A percentile compares a stretch with the other conserved stretches of the same genome.
Evolutionary conservation across 2,888 invertebrate species (phyloP).

Genomic region (Callosobruchus maculatus): DNA sequence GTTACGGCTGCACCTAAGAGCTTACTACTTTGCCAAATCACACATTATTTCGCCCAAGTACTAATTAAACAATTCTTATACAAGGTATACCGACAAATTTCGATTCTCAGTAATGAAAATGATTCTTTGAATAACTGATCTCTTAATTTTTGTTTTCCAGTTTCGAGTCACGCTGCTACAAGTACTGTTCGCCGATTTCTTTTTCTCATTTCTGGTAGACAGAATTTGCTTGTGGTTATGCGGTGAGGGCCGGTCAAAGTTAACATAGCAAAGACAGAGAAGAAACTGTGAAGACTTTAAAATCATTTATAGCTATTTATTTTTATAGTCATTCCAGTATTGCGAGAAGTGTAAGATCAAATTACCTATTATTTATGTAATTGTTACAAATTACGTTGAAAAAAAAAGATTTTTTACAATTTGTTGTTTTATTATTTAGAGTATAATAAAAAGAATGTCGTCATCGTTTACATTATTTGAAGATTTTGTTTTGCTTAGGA

Average conservation of each 20-base stretch:
- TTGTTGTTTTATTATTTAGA: too few species aligned
- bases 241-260: conserved; percentile 67
- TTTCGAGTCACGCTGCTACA: conserved; percentile 82
- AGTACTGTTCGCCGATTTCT: conserved; percentile 81
- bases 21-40: too few species aligned
- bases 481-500: too few species aligned
- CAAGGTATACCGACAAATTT: too few species aligned
- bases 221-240: conserved; percentile 80
- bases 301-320: neutral
- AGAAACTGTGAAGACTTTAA: neutral
- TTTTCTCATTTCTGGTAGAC: conserved; percentile 82
- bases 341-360: neutral
- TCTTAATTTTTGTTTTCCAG: conserved; percentile 61
- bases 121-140: too few species aligned
- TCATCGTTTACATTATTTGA: too few species aligned
- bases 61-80: too few species aligned
- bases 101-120: too few species aligned
- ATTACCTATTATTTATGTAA: neutral
- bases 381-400: neutral
- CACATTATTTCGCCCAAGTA: too few species aligned
- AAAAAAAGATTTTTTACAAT: neutral
- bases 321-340: neutral
- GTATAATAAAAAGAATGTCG: too few species aligned
- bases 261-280: conserved; percentile 17
- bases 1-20: too few species aligned